These are phyloP conservation scores for Vanacampus margaritifer DNA, from an alignment of 2,113 vertebrate species.

Conservation along the genomic window DNA sequence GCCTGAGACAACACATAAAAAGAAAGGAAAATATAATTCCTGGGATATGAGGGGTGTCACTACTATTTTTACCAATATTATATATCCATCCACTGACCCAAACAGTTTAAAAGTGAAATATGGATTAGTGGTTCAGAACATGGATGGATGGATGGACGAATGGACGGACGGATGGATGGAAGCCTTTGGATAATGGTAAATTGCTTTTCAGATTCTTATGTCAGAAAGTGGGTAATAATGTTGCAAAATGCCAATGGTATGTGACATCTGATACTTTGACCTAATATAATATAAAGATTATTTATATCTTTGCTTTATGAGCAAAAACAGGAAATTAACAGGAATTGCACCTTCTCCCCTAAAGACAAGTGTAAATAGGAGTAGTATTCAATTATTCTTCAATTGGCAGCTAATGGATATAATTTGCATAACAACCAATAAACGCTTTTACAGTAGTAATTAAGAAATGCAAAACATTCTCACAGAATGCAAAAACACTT, in stretches of 20 bases:
- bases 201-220: not conserved
- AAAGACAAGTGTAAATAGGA: not conserved
- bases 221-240: not conserved
- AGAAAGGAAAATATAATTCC: not conserved
- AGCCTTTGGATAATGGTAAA: too few species aligned
- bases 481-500: not conserved
- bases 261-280: not conserved
- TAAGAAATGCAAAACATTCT: not conserved
- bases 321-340: not conserved
- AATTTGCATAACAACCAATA: not conserved
- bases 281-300: not conserved
- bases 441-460: too few species aligned
- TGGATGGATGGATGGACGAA: too few species aligned
- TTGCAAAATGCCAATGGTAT: not conserved
- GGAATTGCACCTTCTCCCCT: too few species aligned
- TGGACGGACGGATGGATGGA: too few species aligned
- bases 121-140: too few species aligned
- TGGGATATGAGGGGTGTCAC: not conserved
- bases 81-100: not conserved
- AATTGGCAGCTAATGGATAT: not conserved
- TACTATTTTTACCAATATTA: not conserved
- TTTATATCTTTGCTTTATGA: not conserved
- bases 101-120: too few species aligned
- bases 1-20: constrained; percentile 65
- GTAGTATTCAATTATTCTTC: not conserved